These are phyloP conservation scores for Anoplius nigerrimus DNA, from an alignment of 2,888 invertebrate genomes.

Conservation along the genomic window DNA sequence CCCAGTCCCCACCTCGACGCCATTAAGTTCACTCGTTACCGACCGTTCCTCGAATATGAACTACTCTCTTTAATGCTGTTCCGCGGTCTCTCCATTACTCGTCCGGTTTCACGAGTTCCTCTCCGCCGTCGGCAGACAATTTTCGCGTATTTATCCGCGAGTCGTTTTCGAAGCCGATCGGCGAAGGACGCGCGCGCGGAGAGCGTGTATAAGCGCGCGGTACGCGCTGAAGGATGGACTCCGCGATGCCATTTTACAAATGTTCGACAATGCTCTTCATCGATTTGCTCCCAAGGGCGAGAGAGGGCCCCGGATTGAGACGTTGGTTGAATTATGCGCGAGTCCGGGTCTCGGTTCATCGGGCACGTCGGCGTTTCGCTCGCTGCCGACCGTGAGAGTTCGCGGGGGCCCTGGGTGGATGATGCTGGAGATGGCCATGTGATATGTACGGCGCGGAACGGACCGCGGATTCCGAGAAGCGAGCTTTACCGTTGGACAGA, in stretches of 20 bases:
- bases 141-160: too few species aligned
- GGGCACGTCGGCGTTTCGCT: slow-evolving; percentile 27
- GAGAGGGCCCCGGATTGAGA: slow-evolving; percentile 44
- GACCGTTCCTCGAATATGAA: too few species aligned
- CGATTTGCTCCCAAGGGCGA: slow-evolving; percentile 20
- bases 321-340: slow-evolving; percentile 50
- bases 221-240: not conserved
- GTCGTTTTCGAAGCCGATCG: too few species aligned
- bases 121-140: too few species aligned
- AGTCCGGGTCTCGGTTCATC: slow-evolving; percentile 38
- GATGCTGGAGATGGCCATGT: not conserved
- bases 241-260: slow-evolving; percentile 24
- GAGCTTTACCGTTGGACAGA: too few species aligned
- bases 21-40: too few species aligned
- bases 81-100: too few species aligned
- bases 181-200: too few species aligned
- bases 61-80: too few species aligned
- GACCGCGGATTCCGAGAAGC: not conserved
- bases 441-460: not conserved
- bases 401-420: not conserved
- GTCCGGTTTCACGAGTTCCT: too few species aligned
- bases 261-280: slow-evolving; percentile 24
- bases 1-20: too few species aligned
- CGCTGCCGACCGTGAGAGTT: slow-evolving; percentile 7
- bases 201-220: slow-evolving; percentile 7